phyloP scores from a whole-genome alignment of 1,140 invertebrate species.

The Bombyx mori region DNA sequence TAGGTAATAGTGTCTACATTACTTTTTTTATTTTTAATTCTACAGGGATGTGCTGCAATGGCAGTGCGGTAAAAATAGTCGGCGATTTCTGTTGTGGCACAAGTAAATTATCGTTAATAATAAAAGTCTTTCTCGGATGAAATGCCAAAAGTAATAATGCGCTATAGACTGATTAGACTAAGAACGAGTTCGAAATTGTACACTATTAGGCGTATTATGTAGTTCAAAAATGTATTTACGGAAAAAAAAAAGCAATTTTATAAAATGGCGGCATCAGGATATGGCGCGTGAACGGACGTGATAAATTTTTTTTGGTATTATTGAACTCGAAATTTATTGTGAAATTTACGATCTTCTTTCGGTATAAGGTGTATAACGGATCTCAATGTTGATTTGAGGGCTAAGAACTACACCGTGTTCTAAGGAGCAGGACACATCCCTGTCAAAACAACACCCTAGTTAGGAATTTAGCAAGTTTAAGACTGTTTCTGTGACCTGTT shows the following conservation, averaged over 20 bases:
- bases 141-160: slow-evolving; percentile 66
- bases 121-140: slow-evolving; percentile 34
- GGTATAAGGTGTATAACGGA: neutral
- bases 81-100: slow-evolving; percentile 25
- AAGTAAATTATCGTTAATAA: slow-evolving; percentile 19
- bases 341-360: slow-evolving; percentile 1
- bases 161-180: slow-evolving; percentile 71
- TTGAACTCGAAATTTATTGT: neutral
- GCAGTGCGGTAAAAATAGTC: slow-evolving; percentile 44
- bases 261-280: too few relatives aligned
- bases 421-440: slow-evolving; percentile 69
- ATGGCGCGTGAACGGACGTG: neutral
- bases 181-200: slow-evolving; percentile 64
- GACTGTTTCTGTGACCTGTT: slow-evolving; percentile 71
- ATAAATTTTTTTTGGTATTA: slow-evolving; percentile 1
- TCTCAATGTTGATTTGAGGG: neutral
- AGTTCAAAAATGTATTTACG: slow-evolving; percentile 69
- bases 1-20: slow-evolving; percentile 59
- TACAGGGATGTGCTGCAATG: slow-evolving; percentile 68
- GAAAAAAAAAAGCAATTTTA: slow-evolving; percentile 17
- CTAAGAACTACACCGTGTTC: slow-evolving; percentile 49
- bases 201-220: slow-evolving; percentile 68
- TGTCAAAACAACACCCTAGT: slow-evolving; percentile 63
- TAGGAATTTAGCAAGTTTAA: slow-evolving; percentile 70
- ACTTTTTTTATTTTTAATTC: slow-evolving; percentile 57